phyloP scores from a whole-genome alignment of 2,797 vertebrate genomes.

The Perodicticus potto region DNA sequence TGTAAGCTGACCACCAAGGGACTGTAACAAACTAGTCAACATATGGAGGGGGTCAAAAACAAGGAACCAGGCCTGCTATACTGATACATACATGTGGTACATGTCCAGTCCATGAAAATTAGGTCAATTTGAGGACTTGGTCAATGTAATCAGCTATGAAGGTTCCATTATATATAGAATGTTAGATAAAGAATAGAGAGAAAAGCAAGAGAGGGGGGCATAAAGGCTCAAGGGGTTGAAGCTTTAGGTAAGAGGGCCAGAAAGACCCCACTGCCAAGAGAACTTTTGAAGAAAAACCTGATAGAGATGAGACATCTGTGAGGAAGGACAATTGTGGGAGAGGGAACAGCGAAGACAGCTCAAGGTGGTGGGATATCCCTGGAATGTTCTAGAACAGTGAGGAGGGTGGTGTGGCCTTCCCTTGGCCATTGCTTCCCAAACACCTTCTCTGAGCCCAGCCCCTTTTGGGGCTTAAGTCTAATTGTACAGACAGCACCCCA shows the following conservation, averaged over 20 bases:
- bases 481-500: neutral
- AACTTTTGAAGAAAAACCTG: neutral
- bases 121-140: too few species aligned
- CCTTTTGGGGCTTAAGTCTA: too few species aligned
- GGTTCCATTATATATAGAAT: too few species aligned
- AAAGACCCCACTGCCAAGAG: neutral
- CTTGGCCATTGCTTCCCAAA: neutral
- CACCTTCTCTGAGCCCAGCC: neutral
- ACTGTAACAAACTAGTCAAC: too few species aligned
- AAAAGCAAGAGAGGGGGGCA: neutral
- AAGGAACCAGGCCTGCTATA: too few species aligned
- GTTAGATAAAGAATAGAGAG: neutral
- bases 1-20: too few species aligned
- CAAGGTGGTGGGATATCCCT: neutral
- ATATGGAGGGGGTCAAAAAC: too few species aligned
- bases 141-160: too few species aligned
- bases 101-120: too few species aligned
- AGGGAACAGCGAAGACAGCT: neutral
- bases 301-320: neutral
- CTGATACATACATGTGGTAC: too few species aligned
- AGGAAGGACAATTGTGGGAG: neutral
- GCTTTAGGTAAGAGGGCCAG: neutral
- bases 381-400: neutral
- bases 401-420: neutral
- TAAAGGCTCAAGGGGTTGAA: neutral